These are phyloP conservation scores for Hirudinaria manillensis DNA, from an alignment of 2,888 invertebrate genomes.

Conservation along the genomic window DNA sequence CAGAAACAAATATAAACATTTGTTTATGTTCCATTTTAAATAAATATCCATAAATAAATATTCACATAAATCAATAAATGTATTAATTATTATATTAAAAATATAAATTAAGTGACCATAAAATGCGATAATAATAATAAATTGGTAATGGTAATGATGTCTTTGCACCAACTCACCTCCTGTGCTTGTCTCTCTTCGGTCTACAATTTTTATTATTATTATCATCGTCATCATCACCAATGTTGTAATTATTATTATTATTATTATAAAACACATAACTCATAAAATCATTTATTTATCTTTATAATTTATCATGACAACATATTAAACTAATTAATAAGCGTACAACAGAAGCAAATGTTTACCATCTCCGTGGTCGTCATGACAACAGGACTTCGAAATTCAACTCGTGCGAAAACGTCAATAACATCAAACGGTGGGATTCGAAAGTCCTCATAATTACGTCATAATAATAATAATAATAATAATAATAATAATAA, in stretches of 20 bases:
- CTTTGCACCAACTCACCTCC: neutral
- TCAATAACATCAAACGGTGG: too few relatives aligned
- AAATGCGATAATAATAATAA: neutral
- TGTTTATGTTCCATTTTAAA: neutral
- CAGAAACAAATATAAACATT: neutral
- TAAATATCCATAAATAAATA: conserved; percentile 4
- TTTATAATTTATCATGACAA: neutral
- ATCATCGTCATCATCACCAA: neutral
- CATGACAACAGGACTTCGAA: too few relatives aligned
- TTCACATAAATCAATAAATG: conserved; percentile 7
- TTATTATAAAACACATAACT: neutral
- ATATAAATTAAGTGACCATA: neutral
- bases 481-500: too few relatives aligned
- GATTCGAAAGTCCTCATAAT: too few relatives aligned
- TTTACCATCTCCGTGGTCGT: too few relatives aligned
- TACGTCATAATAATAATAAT: too few relatives aligned
- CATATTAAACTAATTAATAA: too few relatives aligned
- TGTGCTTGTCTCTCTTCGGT: neutral
- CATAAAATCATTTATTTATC: neutral
- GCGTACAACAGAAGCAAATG: too few relatives aligned
- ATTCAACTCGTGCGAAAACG: too few relatives aligned
- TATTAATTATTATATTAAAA: conserved; percentile 14
- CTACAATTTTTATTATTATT: conserved; percentile 3
- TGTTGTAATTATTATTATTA: conserved; percentile 20
- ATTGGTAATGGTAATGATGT: neutral